These are phyloP conservation scores for Dysdera silvatica DNA, from an alignment of 1,140 invertebrate genomes.

Conservation along the genomic window DNA sequence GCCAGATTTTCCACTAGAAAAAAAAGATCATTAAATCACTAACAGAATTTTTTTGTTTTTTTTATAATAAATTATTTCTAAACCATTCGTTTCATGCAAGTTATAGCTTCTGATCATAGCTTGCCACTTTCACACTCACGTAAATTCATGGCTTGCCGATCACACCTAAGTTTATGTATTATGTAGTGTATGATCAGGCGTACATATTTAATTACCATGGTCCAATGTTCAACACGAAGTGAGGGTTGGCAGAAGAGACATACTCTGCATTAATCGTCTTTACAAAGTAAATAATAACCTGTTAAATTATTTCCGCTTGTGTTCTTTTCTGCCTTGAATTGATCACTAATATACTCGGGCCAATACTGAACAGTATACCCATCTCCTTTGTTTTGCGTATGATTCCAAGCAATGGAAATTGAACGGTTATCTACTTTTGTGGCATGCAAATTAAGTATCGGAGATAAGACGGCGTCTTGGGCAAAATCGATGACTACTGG, in stretches of 20 bases:
- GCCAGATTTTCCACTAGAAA: conserved; percentile 49
- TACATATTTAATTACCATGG: no score
- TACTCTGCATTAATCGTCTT: not conserved
- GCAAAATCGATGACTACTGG: conserved; percentile 22
- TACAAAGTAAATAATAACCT: conserved; percentile 27
- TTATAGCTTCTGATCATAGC: no score
- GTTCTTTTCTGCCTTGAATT: not conserved
- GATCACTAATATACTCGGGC: conserved; percentile 8
- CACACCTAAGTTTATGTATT: no score
- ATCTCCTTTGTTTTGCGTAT: conserved; percentile 49
- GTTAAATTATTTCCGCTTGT: conserved; percentile 39
- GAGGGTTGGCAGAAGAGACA: no score
- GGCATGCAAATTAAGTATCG: conserved; percentile 52
- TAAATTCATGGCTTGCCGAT: no score
- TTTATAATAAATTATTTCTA: no score
- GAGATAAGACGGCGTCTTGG: conserved; percentile 50
- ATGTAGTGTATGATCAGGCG: no score
- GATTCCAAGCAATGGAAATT: conserved; percentile 54
- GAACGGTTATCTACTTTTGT: conserved; percentile 47
- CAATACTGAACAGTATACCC: conserved; percentile 53
- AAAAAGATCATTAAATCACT: not conserved
- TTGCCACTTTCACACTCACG: no score
- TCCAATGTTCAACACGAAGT: no score
- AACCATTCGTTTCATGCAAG: no score
- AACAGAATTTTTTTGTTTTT: no score